Percentiles rank a stretch among this genome's conserved stretches.
These are phyloP conservation scores for Folsomia manolachei DNA, from an alignment of 2,888 invertebrate genomes.

Conservation along the genomic window DNA sequence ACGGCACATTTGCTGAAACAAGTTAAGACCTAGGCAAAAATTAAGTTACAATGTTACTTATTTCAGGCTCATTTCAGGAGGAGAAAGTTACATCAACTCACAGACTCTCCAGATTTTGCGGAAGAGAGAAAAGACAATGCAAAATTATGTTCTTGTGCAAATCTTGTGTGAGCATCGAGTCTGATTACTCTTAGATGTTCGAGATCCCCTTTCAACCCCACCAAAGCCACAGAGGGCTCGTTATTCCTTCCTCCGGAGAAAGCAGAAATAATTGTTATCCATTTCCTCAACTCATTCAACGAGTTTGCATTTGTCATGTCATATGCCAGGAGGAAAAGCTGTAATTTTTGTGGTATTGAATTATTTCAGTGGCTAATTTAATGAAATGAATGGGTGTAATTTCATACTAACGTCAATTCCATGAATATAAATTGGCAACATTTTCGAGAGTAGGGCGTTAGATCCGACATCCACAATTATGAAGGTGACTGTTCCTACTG, in stretches of 20 bases:
- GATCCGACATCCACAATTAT: constrained; percentile 46
- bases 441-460: constrained; percentile 42
- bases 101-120: constrained; percentile 49
- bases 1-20: constrained; percentile 47
- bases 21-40: constrained; percentile 36
- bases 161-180: constrained; percentile 46
- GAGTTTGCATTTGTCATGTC: constrained; percentile 46
- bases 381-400: not conserved
- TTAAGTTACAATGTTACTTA: not conserved
- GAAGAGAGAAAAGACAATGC: constrained; percentile 46
- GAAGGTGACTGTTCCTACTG: constrained; percentile 41
- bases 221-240: constrained; percentile 40
- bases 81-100: constrained; percentile 7
- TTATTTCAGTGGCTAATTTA: not conserved
- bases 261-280: constrained; percentile 40
- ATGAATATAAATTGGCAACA: constrained; percentile 45
- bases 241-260: constrained; percentile 27
- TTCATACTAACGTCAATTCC: constrained; percentile 41
- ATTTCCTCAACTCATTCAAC: constrained; percentile 43
- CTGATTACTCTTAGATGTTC: constrained; percentile 45
- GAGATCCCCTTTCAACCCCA: constrained; percentile 46
- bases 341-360: not conserved
- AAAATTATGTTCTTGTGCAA: constrained; percentile 48
- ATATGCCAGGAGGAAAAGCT: constrained; percentile 44
- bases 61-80: not conserved